Conservation (phyloP, 1,140 invertebrate genomes). For the Trachymyrmex cornetzi region DNA sequence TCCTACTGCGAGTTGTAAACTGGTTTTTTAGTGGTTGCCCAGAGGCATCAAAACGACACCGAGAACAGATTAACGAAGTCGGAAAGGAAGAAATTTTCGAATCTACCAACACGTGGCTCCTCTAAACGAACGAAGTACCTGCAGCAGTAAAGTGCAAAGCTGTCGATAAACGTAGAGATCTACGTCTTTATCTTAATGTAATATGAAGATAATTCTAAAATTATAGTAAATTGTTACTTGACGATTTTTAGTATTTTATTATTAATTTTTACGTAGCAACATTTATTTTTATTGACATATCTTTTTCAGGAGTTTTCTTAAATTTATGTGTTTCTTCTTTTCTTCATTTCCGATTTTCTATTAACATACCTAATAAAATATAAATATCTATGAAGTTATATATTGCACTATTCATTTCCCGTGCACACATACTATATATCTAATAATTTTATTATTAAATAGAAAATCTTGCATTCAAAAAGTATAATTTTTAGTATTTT, state of each 20-base stretch:
- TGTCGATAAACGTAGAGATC: conserved; percentile 55
- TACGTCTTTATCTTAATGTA: background rate
- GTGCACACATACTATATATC: background rate
- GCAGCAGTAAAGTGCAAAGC: background rate
- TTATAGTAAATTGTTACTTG: background rate
- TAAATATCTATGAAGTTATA: background rate
- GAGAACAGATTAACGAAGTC: conserved; percentile 17
- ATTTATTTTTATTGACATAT: background rate
- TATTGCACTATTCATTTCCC: background rate
- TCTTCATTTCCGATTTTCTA: background rate
- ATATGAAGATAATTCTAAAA: background rate
- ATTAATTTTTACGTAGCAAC: background rate
- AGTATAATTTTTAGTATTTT: background rate
- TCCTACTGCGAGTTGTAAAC: conserved; percentile 60
- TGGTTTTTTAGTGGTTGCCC: conserved; percentile 77
- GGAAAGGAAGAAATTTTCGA: conserved; percentile 65
- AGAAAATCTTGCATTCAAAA: background rate
- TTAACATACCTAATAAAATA: background rate
- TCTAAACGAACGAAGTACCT: conserved; percentile 14
- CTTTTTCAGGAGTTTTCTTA: background rate
- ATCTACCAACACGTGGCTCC: conserved; percentile 59
- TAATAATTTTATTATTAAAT: background rate
- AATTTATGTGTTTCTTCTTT: background rate
- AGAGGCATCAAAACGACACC: conserved; percentile 22
- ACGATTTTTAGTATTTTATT: background rate